Evolutionary conservation across 2,888 invertebrate genomes (phyloP), one percentile per base, ranked within the genome.

Genomic region (Arenicola marina): DNA sequence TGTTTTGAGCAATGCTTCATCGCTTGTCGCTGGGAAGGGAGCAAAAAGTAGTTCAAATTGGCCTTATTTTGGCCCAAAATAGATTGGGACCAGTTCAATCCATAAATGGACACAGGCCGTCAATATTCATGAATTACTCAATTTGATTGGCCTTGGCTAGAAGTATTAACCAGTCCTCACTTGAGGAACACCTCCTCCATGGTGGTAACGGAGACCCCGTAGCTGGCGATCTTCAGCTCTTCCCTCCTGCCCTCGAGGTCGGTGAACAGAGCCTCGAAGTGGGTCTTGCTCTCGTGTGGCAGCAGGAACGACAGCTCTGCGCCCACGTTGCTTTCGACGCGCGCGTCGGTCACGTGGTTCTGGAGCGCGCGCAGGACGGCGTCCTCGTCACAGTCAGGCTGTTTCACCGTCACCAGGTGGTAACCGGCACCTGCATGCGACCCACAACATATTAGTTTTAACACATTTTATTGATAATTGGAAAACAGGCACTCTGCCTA

Each of bases 151-250:
- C n/a, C n/a, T n/a, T n/a, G n/a, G n/a, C n/a, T n/a, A n/a, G n/a
- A n/a, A n/a, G n/a, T n/a, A n/a, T n/a, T n/a, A n/a, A n/a, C n/a
- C n/a, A n/a, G n/a, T n/a, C n/a, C 48, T n/a, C 33, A 80, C 82
- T 77, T 79, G 11, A 83, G 69, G 63, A 83, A 83, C 4, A 95
- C 94, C 84, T 95, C 94, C 84, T 95, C 94, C 84, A 95, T 86
- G 0, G 93, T 92, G 1, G 93, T 93, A 21, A 93, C 89, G 11
- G 91, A 89, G 28, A 93, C 88, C 4, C 94, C 94, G 80, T 91
- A 95, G 76, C 92, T 91, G 66, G 87, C 88, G 56, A 92, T 88
- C 11, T 88, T 88, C 24, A 93, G 85, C 0, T 81, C 58, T 7
- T 54, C 77, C 18, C 72, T 75, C 26, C 68, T 67, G 15, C 65